Evolutionary conservation across 1,140 invertebrate species (phyloP), one percentile per base, ranked within the genome.

Genomic region (Akabosia matsudoensis): DNA sequence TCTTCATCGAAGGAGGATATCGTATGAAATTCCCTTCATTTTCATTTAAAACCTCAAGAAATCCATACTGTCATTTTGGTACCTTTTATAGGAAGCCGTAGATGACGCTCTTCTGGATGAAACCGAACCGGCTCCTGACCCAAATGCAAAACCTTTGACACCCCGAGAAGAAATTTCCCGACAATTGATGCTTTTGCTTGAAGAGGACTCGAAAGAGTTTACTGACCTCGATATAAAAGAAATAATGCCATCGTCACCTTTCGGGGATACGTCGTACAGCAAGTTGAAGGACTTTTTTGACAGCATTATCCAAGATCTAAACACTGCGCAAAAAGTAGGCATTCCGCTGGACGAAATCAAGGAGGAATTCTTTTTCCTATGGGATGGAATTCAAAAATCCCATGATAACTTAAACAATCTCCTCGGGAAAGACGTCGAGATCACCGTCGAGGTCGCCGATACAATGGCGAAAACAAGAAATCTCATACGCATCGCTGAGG

Each of bases 401-500:
- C 74, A 74, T 33, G 28, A 52, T 1, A 76, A 76, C 52, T 34
- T 76, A 51, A 33, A 31, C 14, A 34, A 54, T 7, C 33, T 79
- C 0, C 54, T 79, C 22, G 22, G 71, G 31, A 67, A 34, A 30
- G 78, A 79, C 61, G 31, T 56, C 30, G 26, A 74, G 13, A n/a
- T 79, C 1, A 70, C 74, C 0, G 78, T 74, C 1, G 45, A 76
- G 67, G 37, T 79, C 24, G 74, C 78, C 24, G 45, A 37, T 16
- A 74, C 51, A 22, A 75, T 79, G 73, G 78, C 76, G 0, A 74
- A 73, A 52, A 74, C 73, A 7, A 10, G 74, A 52, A 75, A 56
- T 16, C 54, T 79, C 7, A 77, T 79, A 2, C 72, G 61, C 30
- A 33, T 79, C 1, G 79, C 79, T 0, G 76, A 79, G 56, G 79